Percentiles rank a stretch among this genome's conserved stretches.
Conservation (phyloP, 2,888 invertebrate genomes). For the Loripinus fragilis region DNA sequence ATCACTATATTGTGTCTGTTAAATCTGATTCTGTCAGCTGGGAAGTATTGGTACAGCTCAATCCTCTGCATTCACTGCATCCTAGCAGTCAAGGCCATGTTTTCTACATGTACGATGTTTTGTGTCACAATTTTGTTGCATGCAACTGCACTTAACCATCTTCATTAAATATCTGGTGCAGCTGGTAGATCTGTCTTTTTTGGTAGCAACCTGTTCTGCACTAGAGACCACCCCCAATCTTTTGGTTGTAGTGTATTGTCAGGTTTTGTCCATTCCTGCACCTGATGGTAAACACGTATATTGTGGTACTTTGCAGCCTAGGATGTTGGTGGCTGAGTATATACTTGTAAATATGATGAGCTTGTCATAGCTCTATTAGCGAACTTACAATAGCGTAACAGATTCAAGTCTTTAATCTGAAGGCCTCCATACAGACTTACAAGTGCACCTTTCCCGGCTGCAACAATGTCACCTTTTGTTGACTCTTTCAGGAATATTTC, state of each 20-base stretch:
- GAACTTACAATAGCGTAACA: conserved; percentile 37
- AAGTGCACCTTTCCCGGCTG: conserved; percentile 16
- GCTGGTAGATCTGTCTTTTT: conserved; percentile 38
- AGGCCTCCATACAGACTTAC: conserved; percentile 39
- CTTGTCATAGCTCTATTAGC: conserved; percentile 36
- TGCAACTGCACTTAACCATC: conserved; percentile 42
- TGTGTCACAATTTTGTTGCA: conserved; percentile 40
- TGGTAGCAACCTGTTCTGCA: conserved; percentile 20
- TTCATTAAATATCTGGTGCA: conserved; percentile 22
- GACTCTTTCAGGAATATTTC: conserved; percentile 12
- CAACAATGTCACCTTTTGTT: conserved; percentile 22
- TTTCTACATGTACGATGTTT: conserved; percentile 35
- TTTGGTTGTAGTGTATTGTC: conserved; percentile 18
- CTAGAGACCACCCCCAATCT: conserved; percentile 46
- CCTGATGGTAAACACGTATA: conserved; percentile 51
- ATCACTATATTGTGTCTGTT: neutral
- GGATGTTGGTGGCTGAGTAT: conserved; percentile 60
- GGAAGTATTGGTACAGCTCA: conserved; percentile 1
- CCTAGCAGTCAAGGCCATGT: conserved; percentile 43
- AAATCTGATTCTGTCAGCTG: conserved; percentile 11
- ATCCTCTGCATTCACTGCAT: conserved; percentile 42
- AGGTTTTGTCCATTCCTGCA: conserved; percentile 45
- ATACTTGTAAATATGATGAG: conserved; percentile 42
- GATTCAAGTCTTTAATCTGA: conserved; percentile 21
- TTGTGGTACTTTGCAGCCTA: conserved; percentile 52